These are phyloP conservation scores for Centropristis striata DNA, from an alignment of 2,113 vertebrate species.

Conservation along the genomic window DNA sequence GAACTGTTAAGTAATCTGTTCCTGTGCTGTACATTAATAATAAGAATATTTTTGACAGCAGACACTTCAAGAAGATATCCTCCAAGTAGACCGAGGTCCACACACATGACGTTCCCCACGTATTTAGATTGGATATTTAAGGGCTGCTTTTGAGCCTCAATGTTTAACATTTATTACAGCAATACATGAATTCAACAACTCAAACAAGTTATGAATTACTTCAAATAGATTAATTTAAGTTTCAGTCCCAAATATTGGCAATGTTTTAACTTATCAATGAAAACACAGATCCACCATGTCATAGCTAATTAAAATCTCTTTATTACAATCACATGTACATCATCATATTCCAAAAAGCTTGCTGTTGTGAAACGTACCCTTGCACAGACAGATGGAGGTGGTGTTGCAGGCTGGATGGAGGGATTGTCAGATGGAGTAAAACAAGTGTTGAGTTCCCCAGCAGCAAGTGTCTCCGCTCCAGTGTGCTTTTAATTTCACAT, in stretches of 20 bases:
- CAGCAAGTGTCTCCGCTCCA: slow-evolving; percentile 67
- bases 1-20: not conserved
- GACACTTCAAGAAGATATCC: slow-evolving; percentile 74
- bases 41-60: slow-evolving; percentile 67
- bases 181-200: not conserved
- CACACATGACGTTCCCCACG: slow-evolving; percentile 76
- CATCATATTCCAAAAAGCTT: slow-evolving; percentile 78
- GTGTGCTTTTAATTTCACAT: slow-evolving; percentile 76
- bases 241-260: not conserved
- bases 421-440: slow-evolving; percentile 66
- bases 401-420: slow-evolving; percentile 60
- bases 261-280: slow-evolving; percentile 20
- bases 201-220: not conserved
- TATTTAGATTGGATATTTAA: slow-evolving; percentile 64
- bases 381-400: slow-evolving; percentile 60
- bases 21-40: not conserved
- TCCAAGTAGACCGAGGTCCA: slow-evolving; percentile 65
- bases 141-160: slow-evolving; percentile 46
- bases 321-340: slow-evolving; percentile 87
- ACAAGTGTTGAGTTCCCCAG: slow-evolving; percentile 63
- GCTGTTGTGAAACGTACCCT: slow-evolving; percentile 63
- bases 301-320: slow-evolving; percentile 86
- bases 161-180: not conserved
- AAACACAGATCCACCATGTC: slow-evolving; percentile 27
- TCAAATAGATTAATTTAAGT: not conserved